Percentiles rank a stretch among this genome's conserved stretches.
Conservation (phyloP, 2,113 vertebrate species). For the Rhabdomys dilectus region DNA sequence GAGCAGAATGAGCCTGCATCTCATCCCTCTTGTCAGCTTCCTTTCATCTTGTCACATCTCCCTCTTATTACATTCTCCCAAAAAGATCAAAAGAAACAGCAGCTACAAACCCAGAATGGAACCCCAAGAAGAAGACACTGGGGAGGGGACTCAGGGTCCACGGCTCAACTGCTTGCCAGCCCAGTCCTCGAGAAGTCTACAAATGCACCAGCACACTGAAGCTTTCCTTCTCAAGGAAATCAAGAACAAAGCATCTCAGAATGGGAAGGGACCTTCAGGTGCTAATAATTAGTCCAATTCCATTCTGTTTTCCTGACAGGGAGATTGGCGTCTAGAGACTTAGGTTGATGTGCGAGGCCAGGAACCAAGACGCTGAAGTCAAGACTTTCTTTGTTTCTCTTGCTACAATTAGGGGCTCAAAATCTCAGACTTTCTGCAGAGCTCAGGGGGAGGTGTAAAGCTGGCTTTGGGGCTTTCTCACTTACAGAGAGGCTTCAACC, state of each 20-base stretch:
- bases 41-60: slow-evolving; percentile 27
- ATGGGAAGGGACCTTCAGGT: neutral
- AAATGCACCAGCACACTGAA: neutral
- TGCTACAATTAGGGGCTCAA: neutral
- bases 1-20: neutral
- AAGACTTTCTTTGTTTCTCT: neutral
- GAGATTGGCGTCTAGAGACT: neutral
- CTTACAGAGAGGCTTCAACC: neutral
- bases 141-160: neutral
- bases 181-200: neutral
- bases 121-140: neutral
- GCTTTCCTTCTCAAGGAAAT: neutral
- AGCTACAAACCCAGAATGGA: neutral
- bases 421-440: neutral
- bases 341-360: neutral
- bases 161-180: too few species aligned
- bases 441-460: neutral
- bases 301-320: neutral
- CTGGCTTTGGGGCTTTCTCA: neutral
- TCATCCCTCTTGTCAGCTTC: neutral
- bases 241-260: neutral
- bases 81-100: neutral
- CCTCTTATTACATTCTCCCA: neutral
- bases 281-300: neutral
- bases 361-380: neutral